phyloP scores from a whole-genome alignment of 2,113 vertebrate genomes.

The Chionomys nivalis region DNA sequence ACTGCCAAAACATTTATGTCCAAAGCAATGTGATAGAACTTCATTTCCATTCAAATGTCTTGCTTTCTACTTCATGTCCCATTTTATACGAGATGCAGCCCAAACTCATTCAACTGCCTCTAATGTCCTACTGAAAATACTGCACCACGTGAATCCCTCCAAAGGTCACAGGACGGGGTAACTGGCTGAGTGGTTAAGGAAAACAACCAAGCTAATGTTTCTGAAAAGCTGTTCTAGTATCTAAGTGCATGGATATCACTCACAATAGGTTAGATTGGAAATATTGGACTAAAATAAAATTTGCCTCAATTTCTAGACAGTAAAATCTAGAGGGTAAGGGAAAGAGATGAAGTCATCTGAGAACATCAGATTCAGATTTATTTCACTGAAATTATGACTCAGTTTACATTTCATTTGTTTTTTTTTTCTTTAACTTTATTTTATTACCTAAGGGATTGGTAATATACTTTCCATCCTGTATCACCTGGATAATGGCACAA shows the following conservation, averaged over 20 bases:
- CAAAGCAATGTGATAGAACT: background rate
- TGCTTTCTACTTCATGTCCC: background rate
- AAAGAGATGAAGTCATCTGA: background rate
- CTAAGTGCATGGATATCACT: background rate
- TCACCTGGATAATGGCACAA: constrained; percentile 43
- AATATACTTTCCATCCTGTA: constrained; percentile 24
- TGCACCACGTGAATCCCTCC: background rate
- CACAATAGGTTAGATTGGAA: constrained; percentile 12
- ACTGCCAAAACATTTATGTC: background rate
- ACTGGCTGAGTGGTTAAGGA: background rate
- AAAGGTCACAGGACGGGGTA: background rate
- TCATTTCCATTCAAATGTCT: background rate
- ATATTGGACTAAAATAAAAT: background rate
- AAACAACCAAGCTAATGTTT: background rate
- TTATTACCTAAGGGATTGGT: constrained; percentile 28
- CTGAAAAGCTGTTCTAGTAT: background rate
- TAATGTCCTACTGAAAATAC: constrained; percentile 32
- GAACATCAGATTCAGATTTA: constrained; percentile 48
- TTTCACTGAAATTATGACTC: constrained; percentile 49
- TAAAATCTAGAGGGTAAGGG: too few species aligned
- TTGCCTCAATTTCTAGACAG: constrained; percentile 13
- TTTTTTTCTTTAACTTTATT: background rate
- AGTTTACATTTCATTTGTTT: constrained; percentile 52
- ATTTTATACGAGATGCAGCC: background rate
- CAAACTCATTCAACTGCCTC: background rate